Evolutionary conservation across 64 coral and sea anemone genomes (phyloP), one percentile per base, ranked within the genome.

Genomic region (Porites australiensis): DNA sequence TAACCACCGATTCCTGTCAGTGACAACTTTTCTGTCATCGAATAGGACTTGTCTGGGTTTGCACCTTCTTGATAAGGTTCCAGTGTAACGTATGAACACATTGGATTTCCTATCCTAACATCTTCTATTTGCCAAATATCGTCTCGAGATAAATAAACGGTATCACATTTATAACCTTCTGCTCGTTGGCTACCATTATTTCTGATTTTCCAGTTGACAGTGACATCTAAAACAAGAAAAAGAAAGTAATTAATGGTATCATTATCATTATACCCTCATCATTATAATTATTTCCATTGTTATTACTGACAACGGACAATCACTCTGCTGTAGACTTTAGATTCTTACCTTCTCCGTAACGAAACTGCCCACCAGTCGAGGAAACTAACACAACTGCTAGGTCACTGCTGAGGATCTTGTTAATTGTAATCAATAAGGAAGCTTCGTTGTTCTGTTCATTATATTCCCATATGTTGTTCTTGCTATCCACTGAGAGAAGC

Each of bases 121-220:
- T 96, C 95, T 79, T 90, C 79, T 77, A 96, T 96, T 74, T 96
- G 95, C 95, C 95, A 96, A 20, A 73, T 16, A n/a, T 96, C 95
- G 86, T 96, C 95, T 23, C 89, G 48, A 13, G 95, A 96, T 2
- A 96, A 69, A 74, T 93, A 93, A 4, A 93, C 79, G 14, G 95
- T 69, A 78, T 96, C 95, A 72, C 95, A 96, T 86, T 96, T 93
- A 74, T 93, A 96, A 57, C 94, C 94, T 43, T 89, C 75, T 8
- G 90, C 77, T 16, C 13, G 19, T 72, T 71, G 61, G 53, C 79
- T 92, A 50, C 94, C 94, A 62, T 96, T 96, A 79, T 96, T 96
- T 27, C 94, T 65, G 61, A 96, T 77, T 13, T 15, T 93, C 94
- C 94, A 96, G 58, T 65, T 46, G 14, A 93, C 68, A 13, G 79